Conservation (phyloP, 2,888 invertebrate genomes). For the Dorcus hopei region DNA sequence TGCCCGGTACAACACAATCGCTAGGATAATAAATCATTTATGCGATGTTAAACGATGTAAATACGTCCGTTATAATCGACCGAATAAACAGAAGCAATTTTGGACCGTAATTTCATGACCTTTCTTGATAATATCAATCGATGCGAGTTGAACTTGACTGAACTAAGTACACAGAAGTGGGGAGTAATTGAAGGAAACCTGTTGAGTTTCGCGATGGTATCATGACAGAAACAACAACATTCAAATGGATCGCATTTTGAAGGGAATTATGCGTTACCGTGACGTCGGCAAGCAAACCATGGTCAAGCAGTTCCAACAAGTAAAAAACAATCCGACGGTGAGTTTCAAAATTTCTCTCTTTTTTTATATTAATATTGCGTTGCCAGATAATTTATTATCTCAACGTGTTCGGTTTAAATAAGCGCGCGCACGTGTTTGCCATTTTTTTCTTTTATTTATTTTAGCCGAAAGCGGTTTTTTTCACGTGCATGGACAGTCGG, state of each 20-base stretch:
- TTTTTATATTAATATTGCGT: neutral
- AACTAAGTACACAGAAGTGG: neutral
- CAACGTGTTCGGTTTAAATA: neutral
- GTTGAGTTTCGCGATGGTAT: conserved; percentile 1
- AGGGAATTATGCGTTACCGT: conserved; percentile 88
- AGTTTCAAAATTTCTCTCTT: conserved; percentile 36
- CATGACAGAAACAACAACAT: neutral
- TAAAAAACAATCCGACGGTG: conserved; percentile 85
- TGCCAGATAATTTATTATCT: neutral
- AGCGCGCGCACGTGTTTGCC: conserved; percentile 6
- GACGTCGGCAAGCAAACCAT: conserved; percentile 76
- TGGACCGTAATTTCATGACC: neutral
- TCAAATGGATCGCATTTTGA: conserved; percentile 80
- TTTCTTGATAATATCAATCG: neutral
- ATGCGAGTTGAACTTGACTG: neutral
- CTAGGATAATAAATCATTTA: too few relatives aligned
- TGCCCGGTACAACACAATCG: too few relatives aligned
- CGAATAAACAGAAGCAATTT: too few relatives aligned
- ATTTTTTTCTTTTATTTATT: conserved; percentile 39
- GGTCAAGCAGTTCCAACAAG: conserved; percentile 90
- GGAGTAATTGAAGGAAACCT: conserved; percentile 6
- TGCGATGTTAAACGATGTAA: too few relatives aligned
- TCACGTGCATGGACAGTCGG: conserved; percentile 97
- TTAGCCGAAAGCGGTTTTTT: conserved; percentile 95
- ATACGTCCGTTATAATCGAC: too few relatives aligned